Base-by-base conservation (phyloP, 2,888 invertebrate genomes). In the Mythimna pallens region DNA sequence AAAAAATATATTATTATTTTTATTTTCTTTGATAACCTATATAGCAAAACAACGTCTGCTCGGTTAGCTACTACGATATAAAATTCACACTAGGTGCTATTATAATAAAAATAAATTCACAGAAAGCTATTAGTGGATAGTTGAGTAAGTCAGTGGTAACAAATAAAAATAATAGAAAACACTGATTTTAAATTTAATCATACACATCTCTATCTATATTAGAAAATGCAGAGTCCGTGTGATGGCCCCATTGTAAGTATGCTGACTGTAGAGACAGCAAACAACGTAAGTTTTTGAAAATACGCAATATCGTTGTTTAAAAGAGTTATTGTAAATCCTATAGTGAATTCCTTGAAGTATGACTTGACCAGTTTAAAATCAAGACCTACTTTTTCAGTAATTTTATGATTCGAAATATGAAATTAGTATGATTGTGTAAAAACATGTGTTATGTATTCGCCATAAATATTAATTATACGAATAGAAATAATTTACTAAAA, bases 241-340 rank as follows among this genome's bases (percentile, higher is more conserved):
- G 52, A 20, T 10, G 50, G 43, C n/a, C n/a, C 67, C 36, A 47
- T 36, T 54, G 73, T 73, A 73, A 76, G 73, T 76, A 76, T 76
- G 52, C 34, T 76, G 68, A 50, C 50, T n/a, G 66, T 74, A 66
- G 58, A 58, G 17, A 76, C 22, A 7, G 7, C 43, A 36, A 36
- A n/a, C 43, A 76, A 59, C 34, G 76, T 76, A 59, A 59, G 50
- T 43, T 66, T 65, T 65, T 76, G 50, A 54, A 54, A 76, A 47
- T 36, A 66, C 34, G n/a, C n/a, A 50, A 76, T 52, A 52, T 12
- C 25, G 40, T 66, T 76, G n/a, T 34, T n/a, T 55, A 20, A 50
- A 30, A 68, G 20, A 43, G n/a, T 50, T 17, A 2, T 47, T 20
- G 43, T 73, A n/a, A 43, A 25, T 47, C 22, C 4, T 47, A 34